Evolutionary conservation across 2,797 vertebrate genomes (phyloP).

Genomic region (Liasis olivaceus): DNA sequence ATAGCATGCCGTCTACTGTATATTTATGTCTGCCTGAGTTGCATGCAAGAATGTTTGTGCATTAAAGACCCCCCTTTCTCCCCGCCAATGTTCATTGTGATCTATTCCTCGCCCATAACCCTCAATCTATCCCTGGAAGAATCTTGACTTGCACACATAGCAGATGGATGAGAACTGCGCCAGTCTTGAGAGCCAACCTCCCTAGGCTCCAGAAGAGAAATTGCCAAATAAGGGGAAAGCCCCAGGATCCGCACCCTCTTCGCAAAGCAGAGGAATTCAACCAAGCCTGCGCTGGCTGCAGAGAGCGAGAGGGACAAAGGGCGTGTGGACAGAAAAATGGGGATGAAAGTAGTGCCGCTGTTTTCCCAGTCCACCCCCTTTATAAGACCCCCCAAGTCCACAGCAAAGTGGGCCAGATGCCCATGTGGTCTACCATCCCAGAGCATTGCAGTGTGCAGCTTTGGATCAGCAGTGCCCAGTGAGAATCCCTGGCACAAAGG

Average conservation of each 20-base stretch:
- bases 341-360: background rate
- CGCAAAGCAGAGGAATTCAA: background rate
- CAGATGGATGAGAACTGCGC: background rate
- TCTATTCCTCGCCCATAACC: background rate
- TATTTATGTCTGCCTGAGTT: background rate
- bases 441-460: background rate
- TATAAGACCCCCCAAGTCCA: background rate
- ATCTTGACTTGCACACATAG: background rate
- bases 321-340: background rate
- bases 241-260: background rate
- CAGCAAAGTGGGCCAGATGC: background rate
- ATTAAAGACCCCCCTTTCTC: background rate
- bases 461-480: conserved; percentile 1
- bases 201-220: conserved; percentile 17
- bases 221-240: conserved; percentile 32
- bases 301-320: background rate
- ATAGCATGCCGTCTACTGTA: no score
- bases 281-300: background rate
- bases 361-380: background rate
- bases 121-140: background rate
- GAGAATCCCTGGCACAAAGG: conserved; percentile 33
- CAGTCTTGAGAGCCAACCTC: background rate
- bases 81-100: background rate
- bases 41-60: background rate
- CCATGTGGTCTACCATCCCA: background rate